Percentiles rank a stretch among this genome's conserved stretches.
Evolutionary conservation across 2,113 vertebrate genomes (phyloP).

Genomic region (Corydoras sp.): DNA sequence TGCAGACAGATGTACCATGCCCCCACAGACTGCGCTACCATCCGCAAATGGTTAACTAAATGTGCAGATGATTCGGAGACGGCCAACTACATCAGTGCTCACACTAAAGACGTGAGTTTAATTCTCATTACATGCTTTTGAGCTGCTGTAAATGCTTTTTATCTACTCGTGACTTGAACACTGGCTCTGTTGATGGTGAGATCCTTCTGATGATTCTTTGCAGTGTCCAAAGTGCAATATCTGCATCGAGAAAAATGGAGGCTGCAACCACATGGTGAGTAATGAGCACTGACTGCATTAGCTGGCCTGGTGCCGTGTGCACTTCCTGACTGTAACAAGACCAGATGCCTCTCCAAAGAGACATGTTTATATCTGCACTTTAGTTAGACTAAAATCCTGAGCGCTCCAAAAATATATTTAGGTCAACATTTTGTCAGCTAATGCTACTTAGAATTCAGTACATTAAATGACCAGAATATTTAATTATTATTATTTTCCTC

Average conservation of each 20-base stretch:
- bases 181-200: not conserved
- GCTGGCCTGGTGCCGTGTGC: no score
- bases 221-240: constrained; percentile 99
- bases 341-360: no score
- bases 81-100: constrained; percentile 99
- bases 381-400: no score
- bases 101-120: constrained; percentile 97
- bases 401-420: no score
- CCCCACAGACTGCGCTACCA: constrained; percentile 96
- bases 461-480: no score
- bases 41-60: constrained; percentile 97
- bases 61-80: constrained; percentile 99
- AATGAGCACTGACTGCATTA: not conserved
- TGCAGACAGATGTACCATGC: constrained; percentile 99
- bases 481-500: no score
- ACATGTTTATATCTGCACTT: no score
- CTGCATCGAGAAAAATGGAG: constrained; percentile 99
- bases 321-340: no score
- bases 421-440: no score
- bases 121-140: not conserved
- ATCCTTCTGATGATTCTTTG: constrained; percentile 7
- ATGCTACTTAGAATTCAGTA: no score
- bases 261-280: constrained; percentile 99
- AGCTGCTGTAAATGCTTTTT: no score
- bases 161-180: not conserved